Base-by-base conservation (phyloP, 2,888 invertebrate species). In the Platycnemis pennipes region DNA sequence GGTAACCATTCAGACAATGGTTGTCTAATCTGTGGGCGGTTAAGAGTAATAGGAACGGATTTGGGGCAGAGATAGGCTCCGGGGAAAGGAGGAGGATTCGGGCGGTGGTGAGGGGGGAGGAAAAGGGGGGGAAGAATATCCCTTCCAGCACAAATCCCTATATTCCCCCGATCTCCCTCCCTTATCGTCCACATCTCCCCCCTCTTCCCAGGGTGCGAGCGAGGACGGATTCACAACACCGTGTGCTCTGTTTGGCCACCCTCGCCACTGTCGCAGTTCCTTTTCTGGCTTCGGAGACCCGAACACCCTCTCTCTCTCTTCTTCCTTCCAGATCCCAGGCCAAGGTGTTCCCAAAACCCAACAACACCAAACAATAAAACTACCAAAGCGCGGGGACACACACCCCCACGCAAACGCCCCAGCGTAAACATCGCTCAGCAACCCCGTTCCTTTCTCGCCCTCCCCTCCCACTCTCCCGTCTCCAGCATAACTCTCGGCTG, bases 331-430 rank as follows among this genome's bases (percentile, higher is more conserved):
- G 49, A 19, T 26, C 37, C 37, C 26, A 16, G 63, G 63, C 77
- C 77, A 77, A 77, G 77, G 77, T 77, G 77, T 77, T 77, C 77
- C 77, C 77, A 77, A 77, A 63, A 77, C 69, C 77, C 77, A 77
- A 77, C 77, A 77, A 77, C 77, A 77, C 77, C 77, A 37, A 77
- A 77, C 77, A 77, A 77, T 77, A 77, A 77, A 77, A 77, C 77
- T 77, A 77, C 77, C 77, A 77, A 77, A 77, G 37, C 77, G 19
- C 49, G 19, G 13, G 19, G 13, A 77, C 77, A 77, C 77, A 63
- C 63, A 77, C 69, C 3, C 8, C 31, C 37, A 37, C 77, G 16
- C 31, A 31, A 31, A 49, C 19, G 49, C n/a, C 26, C 77, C 1
- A 37, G 77, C 77, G 77, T 77, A 77, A 77, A 77, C 77, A 77